Base-by-base conservation (phyloP, 2,888 invertebrate genomes). In the Calliphora vomitoria region DNA sequence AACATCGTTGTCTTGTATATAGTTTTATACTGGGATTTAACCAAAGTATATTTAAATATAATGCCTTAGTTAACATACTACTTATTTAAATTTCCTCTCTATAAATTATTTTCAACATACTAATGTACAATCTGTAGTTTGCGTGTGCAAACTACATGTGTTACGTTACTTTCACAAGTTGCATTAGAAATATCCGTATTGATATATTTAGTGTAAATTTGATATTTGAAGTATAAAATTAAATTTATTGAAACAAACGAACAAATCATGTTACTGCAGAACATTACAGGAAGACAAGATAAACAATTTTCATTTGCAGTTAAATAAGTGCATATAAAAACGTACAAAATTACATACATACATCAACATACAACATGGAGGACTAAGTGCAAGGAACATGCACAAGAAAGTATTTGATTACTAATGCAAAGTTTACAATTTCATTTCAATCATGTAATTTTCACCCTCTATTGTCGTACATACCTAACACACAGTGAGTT, bases 401-500 rank as follows among this genome's bases (percentile, higher is more conserved):
- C 25, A 60, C 31, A 60, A 60, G 60, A 15, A 31, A 60, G 31
- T 60, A 31, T 60, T 60, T 31, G 60, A 60, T 35, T 60, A 35
- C 60, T 31, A 60, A 60, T 60, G 6, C 60, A 60, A 60, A 31
- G 31, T 31, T 60, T 35, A 60, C 31, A 60, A 31, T 31, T 60
- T 60, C 15, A 31, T 60, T 31, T 60, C 60, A 60, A 31, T 60
- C 15, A 31, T 60, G 60, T 31, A 31, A 60, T 60, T 31, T 31
- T 60, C 60, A 60, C 31, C 31, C 60, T 35, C 60, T 15, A 13
- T 8, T 31, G 8, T n/a, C 15, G 13, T 15, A 25, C 25, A 25
- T 25, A 15, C 31, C 10, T 10, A 50, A 15, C 55, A 20, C 11
- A 55, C 20, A 55, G 8, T 10, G 0, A 55, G 1, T 20, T 10